Base-by-base conservation (phyloP, 2,888 invertebrate genomes). In the Tricholauxania praeusta region DNA sequence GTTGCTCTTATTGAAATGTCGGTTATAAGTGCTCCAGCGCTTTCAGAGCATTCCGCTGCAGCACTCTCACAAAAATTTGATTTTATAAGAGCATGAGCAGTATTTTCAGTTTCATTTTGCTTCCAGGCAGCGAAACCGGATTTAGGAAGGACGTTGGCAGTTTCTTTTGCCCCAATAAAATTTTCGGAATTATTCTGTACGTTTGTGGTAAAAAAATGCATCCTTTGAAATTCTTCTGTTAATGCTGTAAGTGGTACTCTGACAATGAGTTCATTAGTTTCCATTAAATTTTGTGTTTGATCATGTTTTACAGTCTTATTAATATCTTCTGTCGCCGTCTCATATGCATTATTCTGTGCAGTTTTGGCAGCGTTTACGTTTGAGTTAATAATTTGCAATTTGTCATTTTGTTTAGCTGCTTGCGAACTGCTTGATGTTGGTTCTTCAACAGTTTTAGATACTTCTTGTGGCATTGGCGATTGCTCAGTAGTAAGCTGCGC, bases 11-110 rank as follows among this genome's bases (percentile, higher is more conserved):
- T 28, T 12, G 51, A 57, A 12, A 60, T n/a, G 8, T 19, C 66
- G 8, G 6, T 48, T 57, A 47, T 57, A 76, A 78, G 82, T 83
- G 82, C 82, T 73, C 80, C 80, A 81, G 78, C 80, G 76, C 80
- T 71, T 79, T 82, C 81, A 82, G 82, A 82, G 81, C 82, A 81
- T 52, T 22, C 83, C 77, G 79, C 82, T 79, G 80, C 80, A 78
- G 82, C 83, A 82, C 81, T 79, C 77, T 77, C 78, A 74, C 79
- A 78, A 82, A 83, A 83, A 83, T 82, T 76, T 51, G 60, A 15
- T 14, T 47, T 12, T 59, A 39, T 60, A 12, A 47, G 12, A 47
- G 48, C 47, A 17, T 59, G 64, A 1, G 19, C 49, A 64, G 17
- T 17, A 48, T 70, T 62, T 63, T 70, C 70, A 19, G 3, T 19